Evolutionary conservation across 1,140 invertebrate genomes (phyloP), one percentile per base, ranked within the genome.

Genomic region (Colletes gigas): DNA sequence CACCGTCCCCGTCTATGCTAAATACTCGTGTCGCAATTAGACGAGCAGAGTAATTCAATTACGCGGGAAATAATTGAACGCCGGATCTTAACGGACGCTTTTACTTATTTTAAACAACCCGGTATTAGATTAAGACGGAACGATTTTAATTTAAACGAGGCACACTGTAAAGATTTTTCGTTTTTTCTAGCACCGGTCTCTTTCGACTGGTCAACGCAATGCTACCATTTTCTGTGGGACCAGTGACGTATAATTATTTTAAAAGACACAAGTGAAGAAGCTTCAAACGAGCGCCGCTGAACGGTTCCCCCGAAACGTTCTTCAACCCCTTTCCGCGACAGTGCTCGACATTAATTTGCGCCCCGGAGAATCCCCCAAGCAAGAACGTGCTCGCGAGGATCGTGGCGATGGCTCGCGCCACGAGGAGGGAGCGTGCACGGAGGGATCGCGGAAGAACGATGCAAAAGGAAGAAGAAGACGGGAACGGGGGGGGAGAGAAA

Each of bases 1-100:
- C 21, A 72, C 60, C 50, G 47, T 14, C 65, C 30, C 54, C n/a
- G 57, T 15, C 66, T 68, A 21, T 75, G 63, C 68, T 79, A 79
- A 79, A 79, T 73, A 79, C 70, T 19, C 39, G 39, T 21, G 19
- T 73, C 60, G 52, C 52, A 79, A 79, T 79, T 79, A 73, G 52
- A 73, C 70, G 21, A 41, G 6, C 15, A 52, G 69, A 9, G 52
- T 73, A 73, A 79, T 73, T 79, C 59, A 65, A 79, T 79, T 55
- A 57, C 12, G 15, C 5, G 14, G 12, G 12, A 14, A 55, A 78
- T 73, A 65, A 78, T 65, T 44, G 47, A 17, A 15, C 6, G 1
- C 4, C 5, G 9, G 17, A 47, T 41, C 30, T 63, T 41, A 6
- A 41, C 30, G 30, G 19, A 4, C 9, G 15, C 12, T 41, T 66